Conservation (phyloP, 1,140 invertebrate genomes). For the Streblospio benedicti region DNA sequence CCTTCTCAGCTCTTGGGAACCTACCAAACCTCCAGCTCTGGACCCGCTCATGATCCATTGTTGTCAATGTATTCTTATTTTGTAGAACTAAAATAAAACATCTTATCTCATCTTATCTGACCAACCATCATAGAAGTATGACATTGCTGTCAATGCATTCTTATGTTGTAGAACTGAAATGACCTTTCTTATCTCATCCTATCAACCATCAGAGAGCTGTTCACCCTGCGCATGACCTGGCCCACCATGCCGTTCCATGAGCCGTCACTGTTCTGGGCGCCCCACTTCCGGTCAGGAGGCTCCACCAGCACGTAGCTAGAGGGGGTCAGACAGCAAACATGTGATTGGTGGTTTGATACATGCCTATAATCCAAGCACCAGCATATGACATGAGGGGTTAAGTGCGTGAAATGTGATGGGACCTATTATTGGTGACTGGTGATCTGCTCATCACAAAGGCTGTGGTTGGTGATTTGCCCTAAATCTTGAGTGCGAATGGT, state of each 20-base stretch:
- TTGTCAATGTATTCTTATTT: neutral
- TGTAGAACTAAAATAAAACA: neutral
- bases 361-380: no score
- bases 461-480: no score
- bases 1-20: no score
- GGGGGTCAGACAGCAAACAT: conserved; percentile 8
- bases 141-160: neutral
- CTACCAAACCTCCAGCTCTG: no score
- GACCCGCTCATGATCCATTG: no score
- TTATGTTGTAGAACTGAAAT: neutral
- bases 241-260: conserved; percentile 46
- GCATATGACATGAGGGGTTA: no score
- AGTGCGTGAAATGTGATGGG: no score
- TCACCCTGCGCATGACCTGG: conserved; percentile 36
- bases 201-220: neutral
- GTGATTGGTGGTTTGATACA: no score
- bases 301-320: conserved; percentile 31
- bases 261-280: conserved; percentile 31
- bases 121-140: neutral
- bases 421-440: no score
- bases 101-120: neutral
- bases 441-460: no score
- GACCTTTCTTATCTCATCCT: neutral
- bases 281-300: conserved; percentile 41
- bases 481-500: no score